Conservation (phyloP, 2,113 vertebrate species). For the Porphyrio hochstetteri region DNA sequence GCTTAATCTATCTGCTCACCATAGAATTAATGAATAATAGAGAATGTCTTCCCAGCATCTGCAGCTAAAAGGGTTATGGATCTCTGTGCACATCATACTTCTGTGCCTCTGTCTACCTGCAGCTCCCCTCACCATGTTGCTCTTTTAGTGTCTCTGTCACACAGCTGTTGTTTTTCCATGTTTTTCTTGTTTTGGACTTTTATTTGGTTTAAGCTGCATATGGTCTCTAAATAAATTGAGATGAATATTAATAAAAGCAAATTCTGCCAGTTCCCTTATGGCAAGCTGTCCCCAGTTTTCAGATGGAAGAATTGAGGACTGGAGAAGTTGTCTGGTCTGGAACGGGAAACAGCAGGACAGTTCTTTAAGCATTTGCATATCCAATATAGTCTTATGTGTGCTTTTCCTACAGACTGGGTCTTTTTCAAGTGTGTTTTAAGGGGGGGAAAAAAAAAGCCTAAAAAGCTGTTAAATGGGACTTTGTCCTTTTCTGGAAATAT, state of each 20-base stretch:
- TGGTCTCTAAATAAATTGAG: neutral
- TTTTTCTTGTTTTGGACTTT: neutral
- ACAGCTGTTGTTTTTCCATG: neutral
- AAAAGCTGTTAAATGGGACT: neutral
- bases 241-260: neutral
- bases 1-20: slow-evolving; percentile 19
- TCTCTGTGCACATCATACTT: neutral
- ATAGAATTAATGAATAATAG: slow-evolving; percentile 26
- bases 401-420: neutral
- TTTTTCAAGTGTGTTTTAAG: neutral
- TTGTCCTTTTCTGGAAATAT: neutral
- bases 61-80: neutral
- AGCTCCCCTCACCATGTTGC: neutral
- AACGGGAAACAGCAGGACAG: neutral
- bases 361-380: neutral
- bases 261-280: neutral
- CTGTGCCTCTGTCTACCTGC: neutral
- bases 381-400: neutral
- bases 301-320: neutral
- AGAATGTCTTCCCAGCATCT: slow-evolving; percentile 5
- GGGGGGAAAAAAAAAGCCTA: neutral
- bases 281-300: neutral
- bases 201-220: neutral
- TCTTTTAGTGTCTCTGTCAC: neutral
- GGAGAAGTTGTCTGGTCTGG: neutral